Conservation (phyloP, 2,888 invertebrate species). For the Cosmia trapezina region DNA sequence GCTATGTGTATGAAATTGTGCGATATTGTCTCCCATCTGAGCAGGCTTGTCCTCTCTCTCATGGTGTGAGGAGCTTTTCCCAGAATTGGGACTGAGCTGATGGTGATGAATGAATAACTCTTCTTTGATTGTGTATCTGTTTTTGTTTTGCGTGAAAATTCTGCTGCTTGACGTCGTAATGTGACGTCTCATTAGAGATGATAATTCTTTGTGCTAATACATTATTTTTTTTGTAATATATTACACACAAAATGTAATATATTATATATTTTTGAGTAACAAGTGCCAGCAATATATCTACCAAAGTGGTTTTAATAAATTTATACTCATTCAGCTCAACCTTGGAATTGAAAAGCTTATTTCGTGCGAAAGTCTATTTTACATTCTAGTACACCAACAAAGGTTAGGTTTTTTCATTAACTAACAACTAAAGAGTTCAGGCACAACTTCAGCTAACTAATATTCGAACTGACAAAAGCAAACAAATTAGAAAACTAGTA, state of each 20-base stretch:
- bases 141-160: not conserved
- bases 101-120: not conserved
- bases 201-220: not conserved
- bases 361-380: not conserved
- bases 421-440: constrained; percentile 19
- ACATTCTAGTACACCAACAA: constrained; percentile 7
- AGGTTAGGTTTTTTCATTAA: constrained; percentile 19
- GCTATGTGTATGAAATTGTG: not conserved
- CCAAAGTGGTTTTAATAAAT: not conserved
- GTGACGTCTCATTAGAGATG: not conserved
- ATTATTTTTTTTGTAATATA: no score
- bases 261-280: not conserved
- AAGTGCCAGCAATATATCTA: not conserved
- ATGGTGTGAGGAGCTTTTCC: not conserved
- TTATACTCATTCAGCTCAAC: not conserved
- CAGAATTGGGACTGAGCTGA: not conserved
- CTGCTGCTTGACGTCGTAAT: not conserved
- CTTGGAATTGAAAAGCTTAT: not conserved
- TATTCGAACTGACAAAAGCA: constrained; percentile 46
- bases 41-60: not conserved
- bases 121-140: not conserved
- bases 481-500: constrained; percentile 27
- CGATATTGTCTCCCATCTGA: not conserved
- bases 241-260: no score
- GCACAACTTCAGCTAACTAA: constrained; percentile 33